These are phyloP conservation scores for Polymixis flavicincta DNA, from an alignment of 2,888 invertebrate species.

Conservation along the genomic window DNA sequence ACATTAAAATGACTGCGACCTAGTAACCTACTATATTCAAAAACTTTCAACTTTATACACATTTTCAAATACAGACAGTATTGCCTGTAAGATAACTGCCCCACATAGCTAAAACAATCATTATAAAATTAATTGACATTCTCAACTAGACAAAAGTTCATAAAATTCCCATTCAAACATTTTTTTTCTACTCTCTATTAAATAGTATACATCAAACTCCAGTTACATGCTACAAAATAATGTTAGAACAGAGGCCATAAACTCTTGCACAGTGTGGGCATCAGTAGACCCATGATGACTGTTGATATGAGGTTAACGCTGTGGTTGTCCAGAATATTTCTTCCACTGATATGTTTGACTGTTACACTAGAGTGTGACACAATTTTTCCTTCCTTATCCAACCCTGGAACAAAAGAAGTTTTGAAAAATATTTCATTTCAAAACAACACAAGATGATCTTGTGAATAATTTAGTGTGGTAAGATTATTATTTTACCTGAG, in stretches of 20 bases:
- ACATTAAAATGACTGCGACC: conserved; percentile 44
- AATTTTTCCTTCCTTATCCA: conserved; percentile 92
- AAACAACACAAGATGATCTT: not conserved
- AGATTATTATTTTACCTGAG: conserved; percentile 90
- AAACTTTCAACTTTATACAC: conserved; percentile 13
- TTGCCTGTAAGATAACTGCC: conserved; percentile 16
- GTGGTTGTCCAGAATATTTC: conserved; percentile 95
- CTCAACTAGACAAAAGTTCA: conserved; percentile 13
- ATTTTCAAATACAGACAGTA: conserved; percentile 13
- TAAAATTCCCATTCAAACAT: conserved; percentile 36
- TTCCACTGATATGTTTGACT: conserved; percentile 94
- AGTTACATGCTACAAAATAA: not conserved
- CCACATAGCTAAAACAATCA: not conserved
- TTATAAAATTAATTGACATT: conserved; percentile 36
- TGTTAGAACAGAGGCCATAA: conserved; percentile 78
- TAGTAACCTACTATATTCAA: conserved; percentile 26
- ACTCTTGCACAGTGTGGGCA: conserved; percentile 91
- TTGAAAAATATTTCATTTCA: not conserved
- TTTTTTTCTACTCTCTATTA: conserved; percentile 9
- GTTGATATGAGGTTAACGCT: conserved; percentile 96
- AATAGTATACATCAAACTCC: conserved; percentile 23
- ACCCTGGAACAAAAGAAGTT: conserved; percentile 87
- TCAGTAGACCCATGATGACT: conserved; percentile 93
- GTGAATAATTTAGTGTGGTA: not conserved
- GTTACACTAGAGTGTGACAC: conserved; percentile 93